A percentile compares a stretch with the other conserved stretches of the same genome.
phyloP scores from a whole-genome alignment of 2,113 vertebrate species.

The Taurulus bubalis region DNA sequence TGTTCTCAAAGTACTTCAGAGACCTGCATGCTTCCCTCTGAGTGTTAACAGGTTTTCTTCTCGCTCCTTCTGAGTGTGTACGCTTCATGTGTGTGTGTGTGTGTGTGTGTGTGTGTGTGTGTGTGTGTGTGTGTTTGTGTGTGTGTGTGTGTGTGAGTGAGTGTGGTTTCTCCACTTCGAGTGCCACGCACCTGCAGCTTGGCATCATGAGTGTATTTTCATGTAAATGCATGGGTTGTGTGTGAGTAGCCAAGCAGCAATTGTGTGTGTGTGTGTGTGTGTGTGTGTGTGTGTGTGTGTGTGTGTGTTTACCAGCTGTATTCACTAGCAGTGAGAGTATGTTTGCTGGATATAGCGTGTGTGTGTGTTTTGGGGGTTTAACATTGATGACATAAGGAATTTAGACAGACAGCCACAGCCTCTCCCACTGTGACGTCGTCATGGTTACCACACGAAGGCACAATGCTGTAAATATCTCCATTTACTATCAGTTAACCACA shows the following conservation, averaged over 20 bases:
- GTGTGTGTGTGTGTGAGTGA: slow-evolving; percentile 27
- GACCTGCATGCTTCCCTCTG: slow-evolving; percentile 40
- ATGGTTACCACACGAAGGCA: slow-evolving; percentile 82
- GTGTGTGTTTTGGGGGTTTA: slow-evolving; percentile 49
- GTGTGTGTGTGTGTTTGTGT: slow-evolving; percentile 29
- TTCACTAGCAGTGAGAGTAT: slow-evolving; percentile 17
- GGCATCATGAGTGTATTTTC: slow-evolving; percentile 45
- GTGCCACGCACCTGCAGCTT: slow-evolving; percentile 37
- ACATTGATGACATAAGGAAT: slow-evolving; percentile 76
- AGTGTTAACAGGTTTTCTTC: slow-evolving; percentile 62
- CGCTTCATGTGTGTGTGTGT: slow-evolving; percentile 15
- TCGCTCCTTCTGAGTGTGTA: slow-evolving; percentile 36
- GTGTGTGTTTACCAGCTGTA: slow-evolving; percentile 22
- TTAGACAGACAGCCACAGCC: slow-evolving; percentile 78
- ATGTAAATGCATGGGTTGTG: slow-evolving; percentile 31
- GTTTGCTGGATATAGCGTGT: background rate
- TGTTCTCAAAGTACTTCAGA: slow-evolving; percentile 53
- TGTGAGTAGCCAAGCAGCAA: slow-evolving; percentile 42
- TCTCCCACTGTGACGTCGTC: slow-evolving; percentile 80
- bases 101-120: slow-evolving; percentile 23
- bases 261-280: slow-evolving; percentile 18
- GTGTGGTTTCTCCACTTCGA: slow-evolving; percentile 21
- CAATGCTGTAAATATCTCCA: slow-evolving; percentile 82
- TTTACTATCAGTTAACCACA: slow-evolving; percentile 76
- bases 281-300: slow-evolving; percentile 13